Base-by-base conservation (phyloP, 2,888 invertebrate species). In the Tetanocera ferruginea region DNA sequence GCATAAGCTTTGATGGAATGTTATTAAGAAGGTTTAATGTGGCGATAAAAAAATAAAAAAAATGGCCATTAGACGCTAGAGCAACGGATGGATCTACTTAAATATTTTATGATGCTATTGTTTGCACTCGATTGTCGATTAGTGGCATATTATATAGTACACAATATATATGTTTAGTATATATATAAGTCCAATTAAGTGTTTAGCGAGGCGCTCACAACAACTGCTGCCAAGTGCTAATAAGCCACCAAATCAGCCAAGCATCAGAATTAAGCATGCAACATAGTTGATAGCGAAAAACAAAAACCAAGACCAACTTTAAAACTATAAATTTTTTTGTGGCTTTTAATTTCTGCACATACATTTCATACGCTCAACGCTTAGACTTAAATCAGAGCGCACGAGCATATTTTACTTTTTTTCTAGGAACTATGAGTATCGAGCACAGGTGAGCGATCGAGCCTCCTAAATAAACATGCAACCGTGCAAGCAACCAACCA, bases 261-360 rank as follows among this genome's bases (percentile, higher is more conserved):
- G 62, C 78, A 75, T 74, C 78, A 70, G 57, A 70, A 75, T 74
- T 67, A 51, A 62, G 57, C 78, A 78, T 78, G 78, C 78, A 78
- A 77, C 64, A 23, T 25, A 25, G 19, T 34, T 28, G 28, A 25
- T 31, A 11, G 28, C 28, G 5, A 60, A 60, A 43, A 14, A 37
- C 5, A 6, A 4, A 6, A n/a, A n/a, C n/a, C n/a, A n/a, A n/a
- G n/a, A n/a, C n/a, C n/a, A n/a, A n/a, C n/a, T n/a, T n/a, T n/a
- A 43, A 43, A 43, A 43, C 43, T 43, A 43, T 43, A 14, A 43
- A 43, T 43, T 43, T 43, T n/a, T 11, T 43, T 43, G 43, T 43
- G 2, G 31, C 3, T 31, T 43, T 11, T 43, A 43, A 43, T 43
- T 6, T 43, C 43, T 43, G 43, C 43, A 6, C 11, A 43, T 43